Evolutionary conservation across 2,888 invertebrate species (phyloP), one percentile per base, ranked within the genome.

Genomic region (Chironomus tentans): DNA sequence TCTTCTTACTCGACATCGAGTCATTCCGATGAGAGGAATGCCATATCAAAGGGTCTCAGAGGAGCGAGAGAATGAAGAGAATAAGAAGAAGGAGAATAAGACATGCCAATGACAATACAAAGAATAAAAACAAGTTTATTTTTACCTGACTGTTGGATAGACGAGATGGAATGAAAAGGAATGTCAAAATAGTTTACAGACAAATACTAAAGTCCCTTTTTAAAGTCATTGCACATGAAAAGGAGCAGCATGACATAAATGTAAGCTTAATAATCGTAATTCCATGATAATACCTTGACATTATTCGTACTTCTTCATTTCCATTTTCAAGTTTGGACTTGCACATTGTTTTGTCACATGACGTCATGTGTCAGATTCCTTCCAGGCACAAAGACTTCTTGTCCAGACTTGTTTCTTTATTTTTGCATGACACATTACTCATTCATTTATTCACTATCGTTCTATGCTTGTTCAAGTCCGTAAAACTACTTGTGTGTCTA

Each of bases 221-320:
- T 38, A 73, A 73, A 73, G 62, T 61, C 62, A 71, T n/a, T 71
- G 56, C n/a, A 71, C 18, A 71, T 15, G 56, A 50, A 71, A 50
- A 50, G 38, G 38, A 38, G 38, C 48, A 62, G 46, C 68, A 74
- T 38, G 73, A 73, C 13, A 61, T 21, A 74, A 68, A 74, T 61
- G 65, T 21, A 21, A 12, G 15, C 71, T 71, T 71, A 71, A 61
- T 71, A 61, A 61, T 74, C 7, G 38, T 73, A 73, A 73, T 62
- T 38, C 72, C 18, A 61, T 21, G 72, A 73, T 74, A 68, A 74
- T 47, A 68, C 68, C 22, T 68, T 68, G 24, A 65, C 21, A 65
- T 22, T 65, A 24, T 22, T 65, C 24, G 15, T 56, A 24, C 65
- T 21, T 13, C 24, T 65, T 18, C 65, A 24, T 13, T 21, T 50